Conservation (phyloP, 2,113 vertebrate genomes). For the Condylura cristata region DNA sequence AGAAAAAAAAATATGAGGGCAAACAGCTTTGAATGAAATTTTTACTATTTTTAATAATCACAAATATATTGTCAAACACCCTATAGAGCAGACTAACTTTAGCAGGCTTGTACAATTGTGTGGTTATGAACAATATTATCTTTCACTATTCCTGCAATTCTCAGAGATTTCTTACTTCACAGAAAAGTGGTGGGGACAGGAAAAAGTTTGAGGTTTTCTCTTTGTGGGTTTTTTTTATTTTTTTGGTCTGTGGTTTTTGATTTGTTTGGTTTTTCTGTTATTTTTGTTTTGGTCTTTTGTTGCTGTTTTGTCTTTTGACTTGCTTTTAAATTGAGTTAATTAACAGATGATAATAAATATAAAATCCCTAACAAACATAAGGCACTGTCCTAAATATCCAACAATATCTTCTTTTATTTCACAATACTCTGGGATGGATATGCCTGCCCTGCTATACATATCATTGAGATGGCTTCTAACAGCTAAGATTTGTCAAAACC, state of each 20-base stretch:
- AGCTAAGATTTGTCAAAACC: neutral
- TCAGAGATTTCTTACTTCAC: neutral
- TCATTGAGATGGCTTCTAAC: neutral
- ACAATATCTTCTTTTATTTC: conserved; percentile 32
- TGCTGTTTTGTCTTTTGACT: conserved; percentile 1
- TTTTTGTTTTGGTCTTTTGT: neutral
- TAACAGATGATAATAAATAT: conserved; percentile 48
- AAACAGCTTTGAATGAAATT: neutral
- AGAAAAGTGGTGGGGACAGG: conserved; percentile 59
- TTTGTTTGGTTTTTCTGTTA: neutral
- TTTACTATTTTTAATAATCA: conserved; percentile 47
- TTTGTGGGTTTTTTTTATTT: neutral
- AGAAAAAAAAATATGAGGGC: neutral
- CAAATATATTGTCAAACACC: conserved; percentile 4
- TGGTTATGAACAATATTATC: neutral
- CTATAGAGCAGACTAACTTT: neutral
- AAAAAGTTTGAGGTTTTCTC: conserved; percentile 65
- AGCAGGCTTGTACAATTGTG: neutral
- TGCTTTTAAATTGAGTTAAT: conserved; percentile 49
- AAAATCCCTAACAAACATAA: neutral
- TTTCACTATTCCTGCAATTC: neutral
- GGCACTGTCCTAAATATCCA: neutral
- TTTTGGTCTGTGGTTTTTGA: conserved; percentile 21
- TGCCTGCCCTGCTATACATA: neutral
- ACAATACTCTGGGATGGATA: neutral